Base-by-base conservation (phyloP, 1,140 invertebrate genomes). In the Bombus cullumanus region DNA sequence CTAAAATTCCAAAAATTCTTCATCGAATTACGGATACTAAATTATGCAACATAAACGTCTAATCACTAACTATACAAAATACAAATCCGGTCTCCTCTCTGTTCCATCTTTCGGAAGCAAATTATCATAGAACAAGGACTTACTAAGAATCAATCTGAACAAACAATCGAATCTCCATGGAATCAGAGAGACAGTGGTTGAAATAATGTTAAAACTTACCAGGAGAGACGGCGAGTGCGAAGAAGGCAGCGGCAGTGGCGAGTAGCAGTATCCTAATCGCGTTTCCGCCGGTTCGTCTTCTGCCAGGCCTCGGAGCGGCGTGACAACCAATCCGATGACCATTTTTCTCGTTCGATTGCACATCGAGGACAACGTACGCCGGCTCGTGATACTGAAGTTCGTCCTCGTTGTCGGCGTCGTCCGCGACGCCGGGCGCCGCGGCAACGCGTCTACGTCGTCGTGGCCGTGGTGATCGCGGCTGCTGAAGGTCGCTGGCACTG, bases 191-290 rank as follows among this genome's bases (percentile, higher is more conserved):
- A 8, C 47, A 22, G 47, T 22, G 18, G 0, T n/a, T 5, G 59
- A 62, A 62, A n/a, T 34, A 2, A 8, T 18, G 1, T n/a, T 6
- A 6, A 79, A 62, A 77, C 88, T 86, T 84, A 91, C 90, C 90
- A 72, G 90, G 87, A 39, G 90, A 90, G 59, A 91, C 87, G 72
- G 89, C 89, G 57, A 91, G 79, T 72, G 90, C 85, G 85, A 91
- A 76, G 64, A 91, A 90, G 87, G 89, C 89, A 87, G 85, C 90
- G 80, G 89, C 89, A 76, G 90, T 85, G 81, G 64, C 85, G 85
- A 85, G 84, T 53, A 90, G 66, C 62, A 91, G 66, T 90, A 90
- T 90, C 89, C 89, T 86, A 74, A 88, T 64, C 37, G 89, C 89
- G 41, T 85, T 80, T 80, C 88, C 86, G 43, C 64, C 82, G 57